Conservation (phyloP, 2,797 vertebrate genomes). For the Sebastes oblongus region DNA sequence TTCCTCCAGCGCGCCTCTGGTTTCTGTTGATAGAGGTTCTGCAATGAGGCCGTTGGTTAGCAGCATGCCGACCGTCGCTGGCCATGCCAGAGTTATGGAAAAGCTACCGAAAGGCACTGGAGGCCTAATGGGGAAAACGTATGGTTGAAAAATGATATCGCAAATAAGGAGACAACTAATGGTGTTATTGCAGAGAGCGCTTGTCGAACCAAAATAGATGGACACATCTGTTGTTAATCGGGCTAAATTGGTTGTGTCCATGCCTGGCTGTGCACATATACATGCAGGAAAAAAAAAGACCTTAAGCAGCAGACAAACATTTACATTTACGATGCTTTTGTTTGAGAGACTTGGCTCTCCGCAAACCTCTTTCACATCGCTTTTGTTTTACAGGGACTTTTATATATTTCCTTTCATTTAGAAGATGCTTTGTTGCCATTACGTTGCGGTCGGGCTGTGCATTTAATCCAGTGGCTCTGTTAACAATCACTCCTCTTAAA, state of each 20-base stretch:
- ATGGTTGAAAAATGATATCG: conserved; percentile 72
- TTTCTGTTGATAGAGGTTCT: conserved; percentile 52
- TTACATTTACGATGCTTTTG: conserved; percentile 70
- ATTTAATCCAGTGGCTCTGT: conserved; percentile 74
- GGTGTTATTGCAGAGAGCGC: conserved; percentile 65
- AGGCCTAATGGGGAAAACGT: conserved; percentile 64
- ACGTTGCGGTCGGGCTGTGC: conserved; percentile 62
- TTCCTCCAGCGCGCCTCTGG: conserved; percentile 41
- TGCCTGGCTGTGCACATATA: conserved; percentile 56
- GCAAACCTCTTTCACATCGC: conserved; percentile 42
- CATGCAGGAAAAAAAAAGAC: conserved; percentile 38
- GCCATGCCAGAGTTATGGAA: conserved; percentile 60
- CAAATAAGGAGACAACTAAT: conserved; percentile 74
- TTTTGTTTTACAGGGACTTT: conserved; percentile 70
- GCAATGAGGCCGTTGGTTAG: conserved; percentile 43
- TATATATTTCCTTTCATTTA: conserved; percentile 72
- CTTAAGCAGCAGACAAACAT: conserved; percentile 69
- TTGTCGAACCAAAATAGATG: conserved; percentile 66
- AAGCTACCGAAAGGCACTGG: conserved; percentile 52
- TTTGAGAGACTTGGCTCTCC: conserved; percentile 57
- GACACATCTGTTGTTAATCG: conserved; percentile 80
- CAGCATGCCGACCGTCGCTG: conserved; percentile 41
- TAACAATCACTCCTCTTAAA: conserved; percentile 72
- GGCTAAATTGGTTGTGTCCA: conserved; percentile 72
- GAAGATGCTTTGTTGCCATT: conserved; percentile 72